Evolutionary conservation across 2,888 invertebrate genomes (phyloP).

Genomic region (Poecilus cupreus): DNA sequence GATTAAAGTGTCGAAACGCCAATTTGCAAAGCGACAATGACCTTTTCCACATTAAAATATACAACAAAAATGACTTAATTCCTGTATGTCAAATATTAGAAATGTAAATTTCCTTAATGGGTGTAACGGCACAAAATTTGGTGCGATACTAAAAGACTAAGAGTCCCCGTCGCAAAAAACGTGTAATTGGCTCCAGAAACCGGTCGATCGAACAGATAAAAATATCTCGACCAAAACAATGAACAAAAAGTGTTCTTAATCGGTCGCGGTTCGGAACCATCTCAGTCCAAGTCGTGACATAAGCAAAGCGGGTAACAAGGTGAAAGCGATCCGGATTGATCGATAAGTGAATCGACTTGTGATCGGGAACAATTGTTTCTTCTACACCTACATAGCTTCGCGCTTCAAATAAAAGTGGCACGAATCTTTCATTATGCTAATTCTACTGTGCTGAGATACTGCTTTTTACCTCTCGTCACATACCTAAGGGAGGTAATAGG

Average conservation of each 20-base stretch:
- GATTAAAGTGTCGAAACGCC: slow-evolving; percentile 12
- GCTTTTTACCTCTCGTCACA: neutral
- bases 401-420: slow-evolving; percentile 5
- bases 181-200: slow-evolving; percentile 11
- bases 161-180: slow-evolving; percentile 13
- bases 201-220: slow-evolving; percentile 10
- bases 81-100: neutral
- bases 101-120: neutral
- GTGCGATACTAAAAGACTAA: slow-evolving; percentile 16
- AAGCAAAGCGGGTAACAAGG: slow-evolving; percentile 34
- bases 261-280: neutral
- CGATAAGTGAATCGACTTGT: slow-evolving; percentile 27
- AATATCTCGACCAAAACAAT: slow-evolving; percentile 15
- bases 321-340: slow-evolving; percentile 33
- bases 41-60: neutral
- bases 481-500: too few species aligned
- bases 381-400: slow-evolving; percentile 30
- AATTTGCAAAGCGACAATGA: slow-evolving; percentile 15
- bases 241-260: slow-evolving; percentile 11
- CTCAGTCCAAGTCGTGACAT: neutral
- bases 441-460: neutral
- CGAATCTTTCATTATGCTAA: slow-evolving; percentile 33
- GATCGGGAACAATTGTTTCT: slow-evolving; percentile 27
- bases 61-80: neutral
- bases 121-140: slow-evolving; percentile 1